Evolutionary conservation across 2,113 vertebrate genomes (phyloP).

Genomic region (Ptilorrhoa leucosticta): DNA sequence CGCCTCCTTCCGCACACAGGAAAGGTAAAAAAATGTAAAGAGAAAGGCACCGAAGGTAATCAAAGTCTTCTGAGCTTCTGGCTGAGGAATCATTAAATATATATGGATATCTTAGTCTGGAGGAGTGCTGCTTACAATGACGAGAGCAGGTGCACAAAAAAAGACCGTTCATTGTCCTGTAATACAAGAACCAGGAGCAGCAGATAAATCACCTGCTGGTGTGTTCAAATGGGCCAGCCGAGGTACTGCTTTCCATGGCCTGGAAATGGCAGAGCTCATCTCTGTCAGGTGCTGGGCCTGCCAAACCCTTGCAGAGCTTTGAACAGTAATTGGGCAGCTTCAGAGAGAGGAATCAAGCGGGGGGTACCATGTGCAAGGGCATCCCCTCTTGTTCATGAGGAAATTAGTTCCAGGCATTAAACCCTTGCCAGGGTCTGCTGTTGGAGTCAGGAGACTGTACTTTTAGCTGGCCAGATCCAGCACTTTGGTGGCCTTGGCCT

Average conservation of each 20-base stretch:
- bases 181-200: not conserved
- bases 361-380: not conserved
- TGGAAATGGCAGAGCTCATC: not conserved
- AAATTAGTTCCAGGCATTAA: not conserved
- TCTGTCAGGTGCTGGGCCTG: not conserved
- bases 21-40: not conserved
- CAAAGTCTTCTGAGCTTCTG: not conserved
- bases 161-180: not conserved
- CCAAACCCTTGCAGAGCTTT: not conserved
- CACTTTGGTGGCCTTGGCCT: not conserved
- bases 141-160: not conserved
- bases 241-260: not conserved
- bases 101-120: not conserved
- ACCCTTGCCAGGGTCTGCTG: not conserved
- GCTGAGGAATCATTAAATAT: not conserved
- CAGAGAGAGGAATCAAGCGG: accelerated
- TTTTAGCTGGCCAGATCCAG: not conserved
- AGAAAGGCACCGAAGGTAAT: not conserved
- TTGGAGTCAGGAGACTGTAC: not conserved
- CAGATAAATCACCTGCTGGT: not conserved
- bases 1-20: not conserved
- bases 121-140: not conserved
- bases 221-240: not conserved
- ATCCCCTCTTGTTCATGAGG: no score
- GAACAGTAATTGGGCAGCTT: not conserved